phyloP scores from a whole-genome alignment of 1,140 invertebrate genomes.

The Hylaeus volcanicus region DNA sequence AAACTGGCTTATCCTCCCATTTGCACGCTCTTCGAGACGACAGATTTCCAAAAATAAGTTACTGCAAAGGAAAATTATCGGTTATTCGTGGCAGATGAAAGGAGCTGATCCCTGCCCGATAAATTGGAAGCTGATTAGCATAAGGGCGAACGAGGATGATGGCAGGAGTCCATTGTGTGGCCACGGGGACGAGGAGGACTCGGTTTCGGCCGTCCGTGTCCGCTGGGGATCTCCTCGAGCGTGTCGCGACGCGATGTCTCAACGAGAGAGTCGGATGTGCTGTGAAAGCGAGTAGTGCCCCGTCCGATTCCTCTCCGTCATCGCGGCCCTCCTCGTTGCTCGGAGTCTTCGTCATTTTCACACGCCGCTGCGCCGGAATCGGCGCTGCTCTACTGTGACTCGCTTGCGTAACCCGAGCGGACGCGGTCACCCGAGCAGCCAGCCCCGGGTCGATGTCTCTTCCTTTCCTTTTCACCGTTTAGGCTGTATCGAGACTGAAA shows the following conservation, averaged over 20 bases:
- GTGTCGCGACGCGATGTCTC: constrained; percentile 70
- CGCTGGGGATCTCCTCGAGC: constrained; percentile 65
- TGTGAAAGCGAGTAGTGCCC: constrained; percentile 66
- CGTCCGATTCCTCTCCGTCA: constrained; percentile 40
- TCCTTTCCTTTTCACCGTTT: constrained; percentile 37
- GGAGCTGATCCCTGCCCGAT: constrained; percentile 54
- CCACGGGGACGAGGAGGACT: constrained; percentile 13
- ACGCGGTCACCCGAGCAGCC: constrained; percentile 63
- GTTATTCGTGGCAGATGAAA: constrained; percentile 44
- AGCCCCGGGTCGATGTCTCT: constrained; percentile 38
- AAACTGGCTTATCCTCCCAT: too few species aligned
- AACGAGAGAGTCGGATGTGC: constrained; percentile 60
- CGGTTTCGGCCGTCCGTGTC: constrained; percentile 67
- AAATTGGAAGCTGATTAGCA: constrained; percentile 73
- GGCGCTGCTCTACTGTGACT: constrained; percentile 53
- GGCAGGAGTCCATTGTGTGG: constrained; percentile 52
- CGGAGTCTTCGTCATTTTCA: constrained; percentile 66
- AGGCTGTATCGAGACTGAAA: not conserved
- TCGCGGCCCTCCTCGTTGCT: constrained; percentile 43
- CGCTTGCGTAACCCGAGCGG: constrained; percentile 58
- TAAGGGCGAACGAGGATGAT: constrained; percentile 46
- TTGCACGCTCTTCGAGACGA: too few species aligned
- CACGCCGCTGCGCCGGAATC: constrained; percentile 67
- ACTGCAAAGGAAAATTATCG: too few species aligned
- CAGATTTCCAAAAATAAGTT: too few species aligned